These are phyloP conservation scores for Ptychadena robeensis DNA, from an alignment of 2,797 vertebrate genomes.

Conservation along the genomic window DNA sequence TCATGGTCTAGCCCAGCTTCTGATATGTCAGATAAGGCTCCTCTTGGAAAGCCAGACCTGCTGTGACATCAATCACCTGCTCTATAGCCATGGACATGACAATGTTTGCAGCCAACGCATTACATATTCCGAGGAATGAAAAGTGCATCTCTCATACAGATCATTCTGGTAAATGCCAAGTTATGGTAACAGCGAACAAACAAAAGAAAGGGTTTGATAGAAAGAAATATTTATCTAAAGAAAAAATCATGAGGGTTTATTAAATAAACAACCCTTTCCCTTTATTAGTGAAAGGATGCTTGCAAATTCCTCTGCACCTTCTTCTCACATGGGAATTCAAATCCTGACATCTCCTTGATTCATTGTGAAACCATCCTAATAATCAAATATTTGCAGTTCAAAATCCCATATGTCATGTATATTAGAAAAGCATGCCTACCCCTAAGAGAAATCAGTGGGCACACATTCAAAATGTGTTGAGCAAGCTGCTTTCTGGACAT, in stretches of 20 bases:
- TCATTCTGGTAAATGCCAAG: neutral
- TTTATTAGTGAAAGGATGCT: neutral
- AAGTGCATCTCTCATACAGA: neutral
- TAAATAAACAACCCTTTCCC: neutral
- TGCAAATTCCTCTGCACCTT: neutral
- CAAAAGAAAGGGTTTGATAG: too few species aligned
- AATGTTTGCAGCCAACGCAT: neutral
- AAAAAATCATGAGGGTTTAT: neutral
- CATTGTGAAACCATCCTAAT: neutral
- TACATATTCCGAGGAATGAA: neutral
- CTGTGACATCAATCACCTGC: too few species aligned
- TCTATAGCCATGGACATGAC: too few species aligned
- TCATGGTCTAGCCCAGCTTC: too few species aligned
- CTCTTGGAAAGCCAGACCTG: neutral
- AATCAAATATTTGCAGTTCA: neutral
- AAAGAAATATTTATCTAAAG: neutral
- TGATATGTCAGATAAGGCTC: neutral
- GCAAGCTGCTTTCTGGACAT: neutral
- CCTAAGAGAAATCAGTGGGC: neutral
- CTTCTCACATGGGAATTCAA: neutral
- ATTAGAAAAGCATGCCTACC: neutral
- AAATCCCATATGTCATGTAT: neutral
- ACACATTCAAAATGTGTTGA: neutral
- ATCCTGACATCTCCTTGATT: neutral
- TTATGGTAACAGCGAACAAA: neutral